Conservation (phyloP, 2,797 vertebrate genomes). For the Naso thynnoides region DNA sequence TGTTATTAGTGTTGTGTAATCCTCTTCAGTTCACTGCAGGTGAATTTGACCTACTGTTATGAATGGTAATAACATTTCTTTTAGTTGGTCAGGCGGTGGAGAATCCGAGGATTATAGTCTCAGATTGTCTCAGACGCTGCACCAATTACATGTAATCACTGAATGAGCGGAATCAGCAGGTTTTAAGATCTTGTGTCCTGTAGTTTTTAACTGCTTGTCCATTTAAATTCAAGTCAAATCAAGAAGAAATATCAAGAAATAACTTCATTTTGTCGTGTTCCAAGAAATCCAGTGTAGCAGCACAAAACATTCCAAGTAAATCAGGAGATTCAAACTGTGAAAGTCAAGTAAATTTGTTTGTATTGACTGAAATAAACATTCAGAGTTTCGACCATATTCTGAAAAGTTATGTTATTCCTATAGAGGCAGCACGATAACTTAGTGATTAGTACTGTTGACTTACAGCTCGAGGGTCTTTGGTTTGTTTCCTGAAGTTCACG, state of each 20-base stretch:
- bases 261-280: not conserved
- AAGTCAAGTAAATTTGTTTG: not conserved
- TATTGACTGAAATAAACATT: not conserved
- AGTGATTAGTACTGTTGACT: too few species aligned
- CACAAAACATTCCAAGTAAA: too few species aligned
- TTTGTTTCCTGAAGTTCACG: too few species aligned
- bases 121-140: not conserved
- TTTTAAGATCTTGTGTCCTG: not conserved
- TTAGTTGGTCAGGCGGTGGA: not conserved
- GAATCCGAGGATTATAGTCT: not conserved
- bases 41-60: not conserved
- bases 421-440: not conserved
- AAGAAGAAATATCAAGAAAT: too few species aligned
- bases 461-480: too few species aligned
- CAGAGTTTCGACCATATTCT: not conserved
- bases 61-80: not conserved
- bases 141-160: not conserved
- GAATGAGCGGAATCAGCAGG: not conserved
- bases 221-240: too few species aligned
- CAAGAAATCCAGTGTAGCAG: not conserved
- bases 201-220: not conserved
- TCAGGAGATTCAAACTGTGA: not conserved
- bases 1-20: constrained; percentile 2
- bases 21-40: not conserved
- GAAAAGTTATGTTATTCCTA: not conserved